phyloP scores from a whole-genome alignment of 1,140 invertebrate species.

The Listronotus bonariensis region DNA sequence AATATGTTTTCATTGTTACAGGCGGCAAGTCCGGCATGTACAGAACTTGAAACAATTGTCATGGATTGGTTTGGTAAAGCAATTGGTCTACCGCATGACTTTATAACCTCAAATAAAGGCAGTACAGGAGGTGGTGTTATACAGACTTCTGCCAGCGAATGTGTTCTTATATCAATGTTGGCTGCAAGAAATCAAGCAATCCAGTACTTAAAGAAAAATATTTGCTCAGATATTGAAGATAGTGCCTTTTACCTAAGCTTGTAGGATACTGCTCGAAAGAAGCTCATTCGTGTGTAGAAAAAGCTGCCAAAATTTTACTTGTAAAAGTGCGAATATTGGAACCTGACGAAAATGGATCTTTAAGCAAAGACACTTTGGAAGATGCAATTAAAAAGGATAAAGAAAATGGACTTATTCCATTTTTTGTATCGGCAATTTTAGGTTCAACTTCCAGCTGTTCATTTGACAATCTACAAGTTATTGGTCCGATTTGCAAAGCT shows the following conservation, averaged over 20 bases:
- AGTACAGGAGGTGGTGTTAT: slow-evolving; percentile 90
- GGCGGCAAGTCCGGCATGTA: slow-evolving; percentile 94
- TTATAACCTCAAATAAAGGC: slow-evolving; percentile 75
- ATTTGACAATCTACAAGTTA: slow-evolving; percentile 80
- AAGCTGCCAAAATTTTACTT: slow-evolving; percentile 90
- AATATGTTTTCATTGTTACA: slow-evolving; percentile 54
- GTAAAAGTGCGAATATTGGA: slow-evolving; percentile 88
- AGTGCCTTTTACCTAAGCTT: slow-evolving; percentile 86
- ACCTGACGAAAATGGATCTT: slow-evolving; percentile 78
- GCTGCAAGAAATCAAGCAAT: slow-evolving; percentile 90
- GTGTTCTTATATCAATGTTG: slow-evolving; percentile 86
- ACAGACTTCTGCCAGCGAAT: slow-evolving; percentile 91
- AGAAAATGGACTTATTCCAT: slow-evolving; percentile 79
- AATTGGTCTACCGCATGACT: slow-evolving; percentile 86
- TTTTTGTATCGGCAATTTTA: slow-evolving; percentile 81
- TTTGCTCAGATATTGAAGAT: slow-evolving; percentile 74
- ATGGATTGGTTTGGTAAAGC: slow-evolving; percentile 98
- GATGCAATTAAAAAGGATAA: slow-evolving; percentile 77
- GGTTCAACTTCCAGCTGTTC: slow-evolving; percentile 84
- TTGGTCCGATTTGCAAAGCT: slow-evolving; percentile 77
- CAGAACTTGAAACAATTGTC: slow-evolving; percentile 94
- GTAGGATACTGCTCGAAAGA: slow-evolving; percentile 96
- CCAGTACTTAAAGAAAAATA: slow-evolving; percentile 68
- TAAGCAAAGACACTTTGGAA: slow-evolving; percentile 74
- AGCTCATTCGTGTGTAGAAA: slow-evolving; percentile 96